Evolutionary conservation across 2,888 invertebrate genomes (phyloP).

Genomic region (Clusia tigrina): DNA sequence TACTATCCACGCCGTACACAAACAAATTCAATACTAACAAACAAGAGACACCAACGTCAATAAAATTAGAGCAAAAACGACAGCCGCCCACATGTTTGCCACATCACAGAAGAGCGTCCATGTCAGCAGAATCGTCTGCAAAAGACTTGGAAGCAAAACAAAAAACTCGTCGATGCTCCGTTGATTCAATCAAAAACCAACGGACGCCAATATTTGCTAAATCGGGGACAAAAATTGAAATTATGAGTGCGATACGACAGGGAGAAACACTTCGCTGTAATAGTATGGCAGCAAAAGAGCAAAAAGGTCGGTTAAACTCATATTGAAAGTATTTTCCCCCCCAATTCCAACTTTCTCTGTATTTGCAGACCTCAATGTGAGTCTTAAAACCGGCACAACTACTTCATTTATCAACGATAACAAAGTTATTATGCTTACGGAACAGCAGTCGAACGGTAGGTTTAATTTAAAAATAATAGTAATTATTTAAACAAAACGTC

Average conservation of each 20-base stretch:
- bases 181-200: background rate
- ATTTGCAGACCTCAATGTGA: too few relatives aligned
- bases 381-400: too few relatives aligned
- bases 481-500: too few relatives aligned
- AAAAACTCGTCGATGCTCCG: constrained; percentile 24
- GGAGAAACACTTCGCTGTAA: constrained; percentile 10
- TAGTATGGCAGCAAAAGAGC: too few relatives aligned
- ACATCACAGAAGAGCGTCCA: constrained; percentile 36
- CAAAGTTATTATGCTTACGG: too few relatives aligned
- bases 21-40: background rate
- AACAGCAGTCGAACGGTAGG: too few relatives aligned
- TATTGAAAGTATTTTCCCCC: too few relatives aligned
- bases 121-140: constrained; percentile 33
- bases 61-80: background rate
- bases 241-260: constrained; percentile 12
- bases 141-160: constrained; percentile 2
- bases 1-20: background rate
- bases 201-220: too few relatives aligned
- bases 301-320: too few relatives aligned
- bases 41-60: constrained; percentile 1
- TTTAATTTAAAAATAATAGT: too few relatives aligned
- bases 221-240: constrained; percentile 31
- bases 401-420: too few relatives aligned
- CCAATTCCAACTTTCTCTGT: too few relatives aligned
- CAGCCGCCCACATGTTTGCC: constrained; percentile 20